Evolutionary conservation across 1,140 invertebrate genomes (phyloP).

Genomic region (Brachionus calyciflorus): DNA sequence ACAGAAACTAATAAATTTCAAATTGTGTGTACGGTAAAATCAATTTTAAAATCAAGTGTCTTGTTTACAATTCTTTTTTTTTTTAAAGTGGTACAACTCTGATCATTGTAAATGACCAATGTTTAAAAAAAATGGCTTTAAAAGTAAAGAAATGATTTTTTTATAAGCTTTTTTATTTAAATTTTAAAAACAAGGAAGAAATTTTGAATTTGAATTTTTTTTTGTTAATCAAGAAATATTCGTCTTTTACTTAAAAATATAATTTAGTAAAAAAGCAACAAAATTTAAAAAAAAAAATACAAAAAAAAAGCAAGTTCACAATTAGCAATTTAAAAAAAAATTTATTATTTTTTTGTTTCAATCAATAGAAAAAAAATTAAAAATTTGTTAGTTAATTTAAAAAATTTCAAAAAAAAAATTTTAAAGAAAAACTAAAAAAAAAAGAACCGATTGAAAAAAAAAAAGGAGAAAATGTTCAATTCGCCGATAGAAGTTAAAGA

Average conservation of each 20-base stretch:
- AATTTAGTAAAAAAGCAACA: conserved; percentile 22
- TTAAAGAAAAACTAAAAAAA: not conserved
- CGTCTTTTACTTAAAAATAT: not conserved
- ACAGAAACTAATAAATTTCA: too few relatives aligned
- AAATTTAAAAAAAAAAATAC: conserved; percentile 23
- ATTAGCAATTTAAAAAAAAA: not conserved
- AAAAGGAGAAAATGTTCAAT: not conserved
- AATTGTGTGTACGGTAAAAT: too few relatives aligned
- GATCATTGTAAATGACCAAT: too few relatives aligned
- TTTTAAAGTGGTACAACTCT: too few relatives aligned
- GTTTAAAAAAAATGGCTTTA: too few relatives aligned
- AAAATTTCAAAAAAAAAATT: conserved; percentile 4
- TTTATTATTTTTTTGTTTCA: not conserved
- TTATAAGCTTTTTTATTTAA: too few relatives aligned
- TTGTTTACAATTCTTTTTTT: too few relatives aligned
- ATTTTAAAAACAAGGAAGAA: conserved; percentile 26
- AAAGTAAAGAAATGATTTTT: too few relatives aligned
- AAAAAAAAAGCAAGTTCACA: conserved; percentile 33
- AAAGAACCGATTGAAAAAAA: not conserved
- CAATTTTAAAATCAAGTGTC: too few relatives aligned
- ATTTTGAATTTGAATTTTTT: not conserved
- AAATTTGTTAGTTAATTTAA: not conserved
- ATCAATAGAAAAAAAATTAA: not conserved
- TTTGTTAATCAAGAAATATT: not conserved
- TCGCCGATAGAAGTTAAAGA: too few relatives aligned